Percentiles rank a stretch among this genome's conserved stretches.
Conservation (phyloP, 2,113 vertebrate genomes). For the Erpornis zantholeuca region DNA sequence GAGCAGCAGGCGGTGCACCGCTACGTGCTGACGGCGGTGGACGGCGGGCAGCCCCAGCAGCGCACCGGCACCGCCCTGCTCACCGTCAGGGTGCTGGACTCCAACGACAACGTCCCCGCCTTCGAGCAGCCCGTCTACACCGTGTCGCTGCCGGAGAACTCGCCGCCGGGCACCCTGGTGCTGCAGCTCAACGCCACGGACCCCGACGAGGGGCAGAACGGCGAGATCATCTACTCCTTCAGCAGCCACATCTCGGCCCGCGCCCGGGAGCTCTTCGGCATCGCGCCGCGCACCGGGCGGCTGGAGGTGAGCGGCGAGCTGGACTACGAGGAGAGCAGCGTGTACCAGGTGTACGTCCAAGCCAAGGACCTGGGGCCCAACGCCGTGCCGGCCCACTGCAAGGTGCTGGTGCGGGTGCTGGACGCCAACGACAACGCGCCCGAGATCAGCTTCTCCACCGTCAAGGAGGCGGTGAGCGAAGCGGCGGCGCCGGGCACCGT, state of each 20-base stretch:
- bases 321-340: constrained; percentile 91
- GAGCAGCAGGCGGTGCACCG: constrained; percentile 95
- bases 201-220: constrained; percentile 91
- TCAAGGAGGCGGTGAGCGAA: constrained; percentile 94
- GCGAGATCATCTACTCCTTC: constrained; percentile 93
- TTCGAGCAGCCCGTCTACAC: constrained; percentile 95
- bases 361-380: constrained; percentile 96
- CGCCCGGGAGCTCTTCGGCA: constrained; percentile 89
- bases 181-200: constrained; percentile 96
- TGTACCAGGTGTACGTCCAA: constrained; percentile 94
- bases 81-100: constrained; percentile 92
- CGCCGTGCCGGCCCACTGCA: constrained; percentile 94
- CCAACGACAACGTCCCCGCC: constrained; percentile 95
- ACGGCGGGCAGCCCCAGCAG: constrained; percentile 88
- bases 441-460: constrained; percentile 96
- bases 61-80: constrained; percentile 94
- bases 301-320: constrained; percentile 92
- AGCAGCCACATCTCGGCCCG: constrained; percentile 92
- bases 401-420: constrained; percentile 89
- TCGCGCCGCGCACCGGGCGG: constrained; percentile 88
- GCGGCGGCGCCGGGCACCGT: constrained; percentile 91
- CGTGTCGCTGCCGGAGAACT: constrained; percentile 89
- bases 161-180: constrained; percentile 88
- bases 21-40: constrained; percentile 96
- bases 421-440: constrained; percentile 96